These are phyloP conservation scores for Toxostoma redivivum DNA, from an alignment of 2,113 vertebrate genomes.

Conservation along the genomic window DNA sequence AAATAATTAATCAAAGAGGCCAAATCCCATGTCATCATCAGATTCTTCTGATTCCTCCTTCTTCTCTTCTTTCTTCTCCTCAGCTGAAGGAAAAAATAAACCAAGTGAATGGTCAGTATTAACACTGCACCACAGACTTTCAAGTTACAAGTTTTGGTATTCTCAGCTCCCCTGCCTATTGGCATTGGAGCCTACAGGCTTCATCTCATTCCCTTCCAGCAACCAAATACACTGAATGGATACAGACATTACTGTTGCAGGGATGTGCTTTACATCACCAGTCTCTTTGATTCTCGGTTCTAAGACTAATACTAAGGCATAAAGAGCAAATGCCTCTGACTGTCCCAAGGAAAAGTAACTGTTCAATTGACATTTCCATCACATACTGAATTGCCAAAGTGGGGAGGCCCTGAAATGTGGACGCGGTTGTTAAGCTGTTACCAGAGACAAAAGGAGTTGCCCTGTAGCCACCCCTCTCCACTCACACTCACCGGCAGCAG, in stretches of 20 bases:
- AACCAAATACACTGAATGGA: neutral
- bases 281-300: fast-evolving
- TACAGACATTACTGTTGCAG: neutral
- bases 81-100: slow-evolving; percentile 48
- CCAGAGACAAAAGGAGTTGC: neutral
- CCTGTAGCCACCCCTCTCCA: fast-evolving
- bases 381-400: neutral
- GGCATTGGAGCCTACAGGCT: neutral
- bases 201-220: neutral
- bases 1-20: slow-evolving; percentile 87
- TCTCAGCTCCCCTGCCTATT: neutral
- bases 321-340: neutral
- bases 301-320: neutral
- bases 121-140: neutral
- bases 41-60: slow-evolving; percentile 97
- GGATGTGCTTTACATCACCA: neutral
- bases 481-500: slow-evolving; percentile 67
- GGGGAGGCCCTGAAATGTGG: neutral
- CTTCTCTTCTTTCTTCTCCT: slow-evolving; percentile 93
- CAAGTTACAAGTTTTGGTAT: neutral
- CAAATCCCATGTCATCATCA: slow-evolving; percentile 96
- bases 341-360: neutral
- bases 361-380: neutral
- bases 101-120: neutral
- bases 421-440: neutral